Evolutionary conservation across 2,113 vertebrate genomes (phyloP).

Genomic region (Steatornis caripensis): DNA sequence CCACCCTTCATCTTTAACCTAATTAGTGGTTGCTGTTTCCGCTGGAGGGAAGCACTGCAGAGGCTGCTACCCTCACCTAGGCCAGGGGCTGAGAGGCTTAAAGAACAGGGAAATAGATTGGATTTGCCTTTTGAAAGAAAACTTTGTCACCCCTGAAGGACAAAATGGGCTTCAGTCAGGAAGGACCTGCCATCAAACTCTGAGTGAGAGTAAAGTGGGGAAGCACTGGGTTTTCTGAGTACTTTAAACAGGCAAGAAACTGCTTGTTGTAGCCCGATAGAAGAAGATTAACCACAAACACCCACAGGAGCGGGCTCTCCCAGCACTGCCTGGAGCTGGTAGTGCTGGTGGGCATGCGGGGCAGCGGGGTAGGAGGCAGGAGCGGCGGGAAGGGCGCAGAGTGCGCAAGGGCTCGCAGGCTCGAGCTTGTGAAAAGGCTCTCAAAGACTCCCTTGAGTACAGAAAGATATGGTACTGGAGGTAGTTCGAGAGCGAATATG

Average conservation of each 20-base stretch:
- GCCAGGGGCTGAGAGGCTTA: not conserved
- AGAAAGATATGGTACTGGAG: not conserved
- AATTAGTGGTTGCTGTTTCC: not conserved
- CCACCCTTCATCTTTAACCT: not conserved
- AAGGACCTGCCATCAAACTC: not conserved
- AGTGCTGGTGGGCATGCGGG: not conserved
- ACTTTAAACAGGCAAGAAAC: slow-evolving; percentile 37
- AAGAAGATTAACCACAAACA: slow-evolving; percentile 5
- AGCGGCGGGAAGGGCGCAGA: not conserved
- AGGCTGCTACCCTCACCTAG: not conserved
- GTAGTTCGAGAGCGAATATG: not conserved
- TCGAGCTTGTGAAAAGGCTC: not conserved
- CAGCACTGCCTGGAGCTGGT: slow-evolving; percentile 15
- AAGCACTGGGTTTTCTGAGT: not conserved
- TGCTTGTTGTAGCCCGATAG: not conserved
- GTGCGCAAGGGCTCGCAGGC: rapidly evolving
- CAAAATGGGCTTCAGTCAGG: rapidly evolving
- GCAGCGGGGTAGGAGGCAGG: rapidly evolving
- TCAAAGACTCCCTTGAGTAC: not conserved
- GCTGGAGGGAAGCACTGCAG: not conserved
- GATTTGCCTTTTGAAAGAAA: not conserved
- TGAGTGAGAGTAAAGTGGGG: rapidly evolving
- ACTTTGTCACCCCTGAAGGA: not conserved
- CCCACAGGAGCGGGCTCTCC: not conserved
- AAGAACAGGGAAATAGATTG: not conserved